phyloP scores from a whole-genome alignment of 2,113 vertebrate species.

The Mobula hypostoma region DNA sequence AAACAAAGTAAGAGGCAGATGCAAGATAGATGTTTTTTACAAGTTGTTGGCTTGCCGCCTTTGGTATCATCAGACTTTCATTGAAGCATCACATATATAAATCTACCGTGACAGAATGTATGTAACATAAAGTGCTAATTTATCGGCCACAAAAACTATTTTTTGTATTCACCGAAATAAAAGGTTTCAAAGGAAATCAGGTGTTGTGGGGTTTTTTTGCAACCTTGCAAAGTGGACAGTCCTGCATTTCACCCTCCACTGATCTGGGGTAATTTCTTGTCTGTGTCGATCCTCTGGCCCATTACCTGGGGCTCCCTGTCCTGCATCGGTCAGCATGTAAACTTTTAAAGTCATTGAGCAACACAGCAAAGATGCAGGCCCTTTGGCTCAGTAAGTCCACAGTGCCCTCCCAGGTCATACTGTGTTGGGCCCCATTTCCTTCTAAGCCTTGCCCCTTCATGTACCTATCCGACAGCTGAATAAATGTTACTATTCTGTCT shows the following conservation, averaged over 20 bases:
- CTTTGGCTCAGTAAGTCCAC: too few relatives aligned
- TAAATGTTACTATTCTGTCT: too few relatives aligned
- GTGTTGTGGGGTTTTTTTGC: neutral
- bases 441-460: too few relatives aligned
- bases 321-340: neutral
- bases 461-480: too few relatives aligned
- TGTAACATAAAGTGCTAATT: conserved; percentile 54
- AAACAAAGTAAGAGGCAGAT: neutral
- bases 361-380: too few relatives aligned
- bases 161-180: conserved; percentile 79
- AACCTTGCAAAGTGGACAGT: neutral
- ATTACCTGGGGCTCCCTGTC: neutral
- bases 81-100: neutral
- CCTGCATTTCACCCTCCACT: neutral
- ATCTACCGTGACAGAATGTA: conserved; percentile 46
- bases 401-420: too few relatives aligned
- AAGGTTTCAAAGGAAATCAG: conserved; percentile 55
- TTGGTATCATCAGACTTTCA: neutral
- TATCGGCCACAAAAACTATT: conserved; percentile 71
- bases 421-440: too few relatives aligned
- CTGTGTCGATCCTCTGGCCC: too few relatives aligned
- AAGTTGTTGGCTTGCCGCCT: neutral
- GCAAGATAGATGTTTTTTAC: neutral
- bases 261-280: too few relatives aligned
- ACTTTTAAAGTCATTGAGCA: neutral